Conservation (phyloP, 2,113 vertebrate species). For the Campylorhamphus procurvoides region DNA sequence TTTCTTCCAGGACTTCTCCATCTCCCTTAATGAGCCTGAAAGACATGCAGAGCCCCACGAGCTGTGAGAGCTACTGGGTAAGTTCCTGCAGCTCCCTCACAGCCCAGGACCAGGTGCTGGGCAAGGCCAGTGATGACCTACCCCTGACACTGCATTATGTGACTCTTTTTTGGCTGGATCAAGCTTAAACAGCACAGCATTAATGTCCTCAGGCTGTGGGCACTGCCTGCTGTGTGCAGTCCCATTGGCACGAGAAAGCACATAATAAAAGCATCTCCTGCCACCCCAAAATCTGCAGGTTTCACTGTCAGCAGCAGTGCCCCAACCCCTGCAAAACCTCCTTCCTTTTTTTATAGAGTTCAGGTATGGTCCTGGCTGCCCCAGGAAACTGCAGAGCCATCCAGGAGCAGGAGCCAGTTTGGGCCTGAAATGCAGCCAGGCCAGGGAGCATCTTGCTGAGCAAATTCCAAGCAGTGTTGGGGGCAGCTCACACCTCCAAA, state of each 20-base stretch:
- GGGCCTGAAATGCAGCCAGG: neutral
- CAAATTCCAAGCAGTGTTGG: neutral
- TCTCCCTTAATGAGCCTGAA: conserved; percentile 93
- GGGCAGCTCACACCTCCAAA: conserved; percentile 1
- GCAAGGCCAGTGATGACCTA: neutral
- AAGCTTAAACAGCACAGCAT: neutral
- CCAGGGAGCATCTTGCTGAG: neutral
- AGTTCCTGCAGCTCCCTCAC: neutral
- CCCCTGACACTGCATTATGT: neutral
- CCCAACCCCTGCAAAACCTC: neutral
- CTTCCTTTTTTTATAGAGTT: neutral
- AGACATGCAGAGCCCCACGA: neutral
- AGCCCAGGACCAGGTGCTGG: neutral
- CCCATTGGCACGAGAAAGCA: neutral
- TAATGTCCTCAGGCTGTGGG: neutral
- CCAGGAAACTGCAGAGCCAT: neutral
- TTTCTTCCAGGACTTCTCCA: conserved; percentile 95
- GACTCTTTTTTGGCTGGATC: neutral
- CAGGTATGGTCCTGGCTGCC: neutral
- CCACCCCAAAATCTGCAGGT: neutral
- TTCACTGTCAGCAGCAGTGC: neutral
- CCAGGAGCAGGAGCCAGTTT: neutral
- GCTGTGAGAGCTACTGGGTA: accelerated
- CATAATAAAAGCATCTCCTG: neutral
- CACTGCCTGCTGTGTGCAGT: neutral